Evolutionary conservation across 2,113 vertebrate genomes (phyloP).

Genomic region (Emydocephalus ijimae): DNA sequence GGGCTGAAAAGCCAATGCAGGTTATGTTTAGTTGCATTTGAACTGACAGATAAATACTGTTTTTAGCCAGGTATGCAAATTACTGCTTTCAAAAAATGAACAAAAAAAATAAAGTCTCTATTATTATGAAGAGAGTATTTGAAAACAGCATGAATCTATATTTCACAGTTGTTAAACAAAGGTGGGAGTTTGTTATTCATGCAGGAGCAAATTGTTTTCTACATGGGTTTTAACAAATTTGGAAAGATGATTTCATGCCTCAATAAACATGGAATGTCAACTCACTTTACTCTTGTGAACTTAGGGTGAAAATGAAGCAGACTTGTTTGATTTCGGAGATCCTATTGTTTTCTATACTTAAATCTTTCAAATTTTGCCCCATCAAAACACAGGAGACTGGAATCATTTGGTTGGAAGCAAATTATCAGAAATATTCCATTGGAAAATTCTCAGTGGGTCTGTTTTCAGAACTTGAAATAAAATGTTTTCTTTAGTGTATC

Average conservation of each 20-base stretch:
- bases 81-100: neutral
- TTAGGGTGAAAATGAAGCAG: neutral
- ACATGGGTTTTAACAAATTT: neutral
- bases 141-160: neutral
- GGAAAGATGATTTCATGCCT: neutral
- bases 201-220: neutral
- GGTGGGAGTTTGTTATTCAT: neutral
- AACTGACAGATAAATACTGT: neutral
- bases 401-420: neutral
- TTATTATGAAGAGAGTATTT: neutral
- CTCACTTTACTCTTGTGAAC: neutral
- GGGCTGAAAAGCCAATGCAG: neutral
- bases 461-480: neutral
- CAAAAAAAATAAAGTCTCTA: neutral
- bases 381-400: neutral
- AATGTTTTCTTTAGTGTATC: neutral
- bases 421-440: neutral
- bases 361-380: neutral
- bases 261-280: neutral
- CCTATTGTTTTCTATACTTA: neutral
- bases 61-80: neutral
- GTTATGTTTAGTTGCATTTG: neutral
- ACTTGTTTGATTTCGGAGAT: neutral
- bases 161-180: neutral
- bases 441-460: neutral